Evolutionary conservation across 2,797 vertebrate genomes (phyloP), one percentile per base, ranked within the genome.

Genomic region (Selene dorsalis): DNA sequence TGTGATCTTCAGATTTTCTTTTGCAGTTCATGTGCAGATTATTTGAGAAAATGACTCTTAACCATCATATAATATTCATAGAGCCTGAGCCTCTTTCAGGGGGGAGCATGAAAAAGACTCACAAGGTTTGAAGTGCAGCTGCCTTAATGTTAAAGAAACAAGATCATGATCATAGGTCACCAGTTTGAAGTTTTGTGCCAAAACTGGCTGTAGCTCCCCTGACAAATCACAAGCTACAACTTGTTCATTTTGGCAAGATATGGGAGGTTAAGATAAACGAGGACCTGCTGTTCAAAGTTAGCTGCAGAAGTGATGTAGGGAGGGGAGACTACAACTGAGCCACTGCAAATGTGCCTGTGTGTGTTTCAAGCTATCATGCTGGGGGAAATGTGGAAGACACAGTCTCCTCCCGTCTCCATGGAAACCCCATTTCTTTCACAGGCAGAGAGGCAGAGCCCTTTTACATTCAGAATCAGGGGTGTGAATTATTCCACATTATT

Each of bases 331-430:
- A 87, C 80, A 84, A 86, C 84, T 87, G 79, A 89, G 84, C 80
- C 61, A 69, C 84, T 90, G 84, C 59, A 67, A 81, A 63, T 78
- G 69, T 83, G 77, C 70, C 39, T 82, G 63, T 75, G 75, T 77
- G 87, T 77, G 84, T 91, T 88, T 89, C 86, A 90, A 86, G 84
- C 84, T 72, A 88, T 83, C 88, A 73, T 83, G 86, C 87, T 87
- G 86, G 82, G 86, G 88, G 84, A 93, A 93, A 93, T 91, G 88
- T 91, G 89, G 89, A 93, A 94, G 92, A 92, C 89, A 91, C 88
- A 92, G 89, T 92, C 92, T 93, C 92, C 88, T 93, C 91, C 92
- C 88, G 91, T 95, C 92, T 92, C 94, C 93, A 95, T 95, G 93
- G 95, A 89, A 94, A 95, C 94, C 86, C 87, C 87, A 76, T 94